A percentile compares a stretch with the other conserved stretches of the same genome.
Conservation (phyloP, 1,140 invertebrate species). For the Scylla paramamosain region DNA sequence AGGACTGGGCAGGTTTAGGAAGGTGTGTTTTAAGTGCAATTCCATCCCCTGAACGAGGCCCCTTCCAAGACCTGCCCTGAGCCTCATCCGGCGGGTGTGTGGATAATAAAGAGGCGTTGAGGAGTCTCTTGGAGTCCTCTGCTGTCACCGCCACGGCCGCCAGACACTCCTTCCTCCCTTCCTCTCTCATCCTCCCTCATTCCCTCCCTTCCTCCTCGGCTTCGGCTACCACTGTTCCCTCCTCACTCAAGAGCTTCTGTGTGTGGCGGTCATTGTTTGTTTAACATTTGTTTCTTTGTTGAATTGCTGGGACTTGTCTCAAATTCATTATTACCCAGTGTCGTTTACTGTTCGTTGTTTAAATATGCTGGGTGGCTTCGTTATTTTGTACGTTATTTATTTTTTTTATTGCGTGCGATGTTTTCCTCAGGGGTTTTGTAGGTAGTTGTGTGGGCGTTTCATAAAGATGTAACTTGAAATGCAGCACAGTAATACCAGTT, state of each 20-base stretch:
- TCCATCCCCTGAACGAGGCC: not conserved
- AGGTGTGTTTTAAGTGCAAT: not conserved
- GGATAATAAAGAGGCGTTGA: conserved; percentile 13
- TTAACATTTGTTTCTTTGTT: not conserved
- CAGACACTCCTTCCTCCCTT: not conserved
- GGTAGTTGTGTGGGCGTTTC: too few species aligned
- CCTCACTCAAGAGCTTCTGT: not conserved
- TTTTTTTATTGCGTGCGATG: too few species aligned
- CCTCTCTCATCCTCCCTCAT: not conserved
- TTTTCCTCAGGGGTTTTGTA: too few species aligned
- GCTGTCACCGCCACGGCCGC: not conserved
- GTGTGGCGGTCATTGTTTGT: conserved; percentile 20
- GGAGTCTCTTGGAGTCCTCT: conserved; percentile 9
- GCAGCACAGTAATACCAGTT: too few species aligned
- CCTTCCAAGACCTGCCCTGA: not conserved
- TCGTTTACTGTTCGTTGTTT: too few species aligned
- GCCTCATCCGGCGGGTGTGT: not conserved
- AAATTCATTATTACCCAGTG: too few species aligned
- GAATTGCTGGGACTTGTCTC: not conserved
- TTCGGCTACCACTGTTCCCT: not conserved
- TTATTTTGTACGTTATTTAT: too few species aligned
- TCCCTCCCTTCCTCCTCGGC: not conserved
- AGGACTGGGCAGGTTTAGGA: too few species aligned
- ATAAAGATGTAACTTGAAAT: too few species aligned
- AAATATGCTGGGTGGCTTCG: too few species aligned